Conservation (phyloP, 2,113 vertebrate genomes). For the Sapajus apella region DNA sequence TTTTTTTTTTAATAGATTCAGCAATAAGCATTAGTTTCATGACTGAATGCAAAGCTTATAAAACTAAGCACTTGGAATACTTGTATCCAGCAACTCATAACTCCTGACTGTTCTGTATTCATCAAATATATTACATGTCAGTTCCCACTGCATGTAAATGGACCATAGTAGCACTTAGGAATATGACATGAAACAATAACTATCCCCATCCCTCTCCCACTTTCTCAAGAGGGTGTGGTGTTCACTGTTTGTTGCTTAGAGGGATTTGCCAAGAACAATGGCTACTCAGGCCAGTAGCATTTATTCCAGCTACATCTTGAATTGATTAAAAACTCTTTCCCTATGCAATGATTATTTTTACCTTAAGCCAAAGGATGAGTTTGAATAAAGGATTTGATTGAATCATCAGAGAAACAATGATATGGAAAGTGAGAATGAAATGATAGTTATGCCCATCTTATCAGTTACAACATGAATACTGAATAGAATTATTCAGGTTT, state of each 20-base stretch:
- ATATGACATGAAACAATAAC: constrained; percentile 42
- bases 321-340: constrained; percentile 91
- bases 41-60: constrained; percentile 69
- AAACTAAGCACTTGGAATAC: constrained; percentile 74
- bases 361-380: constrained; percentile 87
- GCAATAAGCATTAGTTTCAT: constrained; percentile 73
- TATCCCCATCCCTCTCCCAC: constrained; percentile 57
- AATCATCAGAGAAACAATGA: constrained; percentile 86
- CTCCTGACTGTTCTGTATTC: constrained; percentile 70
- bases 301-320: constrained; percentile 92
- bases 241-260: constrained; percentile 88
- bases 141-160: background rate
- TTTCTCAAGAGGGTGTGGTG: constrained; percentile 88
- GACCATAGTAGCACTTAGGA: constrained; percentile 36
- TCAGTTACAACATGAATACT: background rate
- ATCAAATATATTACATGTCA: constrained; percentile 44
- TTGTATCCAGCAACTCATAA: constrained; percentile 65
- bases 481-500: background rate
- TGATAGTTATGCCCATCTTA: background rate
- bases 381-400: constrained; percentile 86
- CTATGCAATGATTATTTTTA: constrained; percentile 90
- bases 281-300: constrained; percentile 90
- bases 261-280: constrained; percentile 90
- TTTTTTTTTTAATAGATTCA: constrained; percentile 62
- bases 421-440: constrained; percentile 84